A percentile compares a stretch with the other conserved stretches of the same genome.
phyloP scores from a whole-genome alignment of 2,113 vertebrate species.

The Leucopsar rothschildi region DNA sequence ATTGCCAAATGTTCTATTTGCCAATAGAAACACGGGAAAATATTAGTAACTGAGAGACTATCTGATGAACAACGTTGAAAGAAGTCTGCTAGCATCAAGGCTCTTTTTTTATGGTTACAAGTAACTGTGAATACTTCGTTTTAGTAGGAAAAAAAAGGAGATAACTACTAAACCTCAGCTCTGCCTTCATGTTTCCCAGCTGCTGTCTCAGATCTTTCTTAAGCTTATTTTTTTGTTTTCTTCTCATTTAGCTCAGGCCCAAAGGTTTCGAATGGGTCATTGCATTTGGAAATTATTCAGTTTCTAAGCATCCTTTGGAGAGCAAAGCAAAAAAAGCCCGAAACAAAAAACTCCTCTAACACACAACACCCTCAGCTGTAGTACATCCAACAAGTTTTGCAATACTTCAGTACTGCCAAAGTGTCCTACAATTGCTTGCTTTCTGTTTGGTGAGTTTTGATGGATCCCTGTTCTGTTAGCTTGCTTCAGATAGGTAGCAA shows the following conservation, averaged over 20 bases:
- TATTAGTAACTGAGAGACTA: neutral
- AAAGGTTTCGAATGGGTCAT: neutral
- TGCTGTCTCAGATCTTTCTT: neutral
- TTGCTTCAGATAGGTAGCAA: neutral
- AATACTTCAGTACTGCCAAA: neutral
- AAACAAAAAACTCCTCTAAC: neutral
- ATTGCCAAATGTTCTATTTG: neutral
- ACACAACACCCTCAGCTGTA: neutral
- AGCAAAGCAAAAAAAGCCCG: neutral
- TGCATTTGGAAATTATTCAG: neutral
- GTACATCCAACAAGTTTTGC: neutral
- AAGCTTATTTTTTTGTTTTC: neutral
- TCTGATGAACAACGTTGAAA: neutral
- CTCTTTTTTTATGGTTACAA: neutral
- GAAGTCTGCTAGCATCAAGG: neutral
- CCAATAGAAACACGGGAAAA: neutral
- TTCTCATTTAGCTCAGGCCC: neutral
- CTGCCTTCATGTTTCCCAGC: neutral
- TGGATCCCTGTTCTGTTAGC: neutral
- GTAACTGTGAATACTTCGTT: neutral
- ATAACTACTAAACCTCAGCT: neutral
- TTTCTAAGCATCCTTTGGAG: neutral
- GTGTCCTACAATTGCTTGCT: neutral
- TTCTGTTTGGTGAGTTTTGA: neutral
- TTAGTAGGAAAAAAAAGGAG: neutral